Evolutionary conservation across 2,113 vertebrate species (phyloP).

Genomic region (Sylvietta virens): DNA sequence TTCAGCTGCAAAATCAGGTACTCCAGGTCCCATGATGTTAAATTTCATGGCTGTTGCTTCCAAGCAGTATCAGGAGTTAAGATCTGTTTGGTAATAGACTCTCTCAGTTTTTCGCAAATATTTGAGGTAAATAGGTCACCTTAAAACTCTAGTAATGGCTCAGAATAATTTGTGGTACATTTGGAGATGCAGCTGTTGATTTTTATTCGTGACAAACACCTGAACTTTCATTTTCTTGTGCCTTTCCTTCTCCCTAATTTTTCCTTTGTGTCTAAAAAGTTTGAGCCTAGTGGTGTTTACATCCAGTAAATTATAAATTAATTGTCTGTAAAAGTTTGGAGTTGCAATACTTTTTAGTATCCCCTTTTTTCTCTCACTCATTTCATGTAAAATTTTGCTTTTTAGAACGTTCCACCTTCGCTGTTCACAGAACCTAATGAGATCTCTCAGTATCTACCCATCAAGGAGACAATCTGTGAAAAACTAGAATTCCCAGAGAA

Average conservation of each 20-base stretch:
- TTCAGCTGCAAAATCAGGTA: not conserved
- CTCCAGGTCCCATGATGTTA: not conserved
- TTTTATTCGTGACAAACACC: not conserved
- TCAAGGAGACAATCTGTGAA: slow-evolving; percentile 87
- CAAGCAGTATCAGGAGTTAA: not conserved
- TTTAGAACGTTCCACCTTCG: slow-evolving; percentile 83
- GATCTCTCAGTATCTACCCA: slow-evolving; percentile 86
- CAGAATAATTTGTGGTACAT: not conserved
- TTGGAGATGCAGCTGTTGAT: not conserved
- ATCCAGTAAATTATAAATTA: not conserved
- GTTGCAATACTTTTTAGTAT: not conserved
- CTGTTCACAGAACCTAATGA: slow-evolving; percentile 95
- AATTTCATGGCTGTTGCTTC: not conserved
- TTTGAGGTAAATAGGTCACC: not conserved
- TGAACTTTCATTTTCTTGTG: not conserved
- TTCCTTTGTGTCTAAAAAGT: not conserved
- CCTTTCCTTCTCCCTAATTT: not conserved
- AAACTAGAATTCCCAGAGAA: slow-evolving; percentile 85
- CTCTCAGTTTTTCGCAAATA: not conserved
- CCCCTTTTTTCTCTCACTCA: not conserved
- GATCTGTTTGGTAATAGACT: not conserved
- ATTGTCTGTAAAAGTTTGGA: not conserved
- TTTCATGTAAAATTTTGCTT: slow-evolving; percentile 10
- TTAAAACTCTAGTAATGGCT: not conserved
- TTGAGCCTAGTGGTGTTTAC: not conserved